Evolutionary conservation across 1,140 invertebrate genomes (phyloP), one percentile per base, ranked within the genome.

Genomic region (Cyrtorhinus lividipennis): DNA sequence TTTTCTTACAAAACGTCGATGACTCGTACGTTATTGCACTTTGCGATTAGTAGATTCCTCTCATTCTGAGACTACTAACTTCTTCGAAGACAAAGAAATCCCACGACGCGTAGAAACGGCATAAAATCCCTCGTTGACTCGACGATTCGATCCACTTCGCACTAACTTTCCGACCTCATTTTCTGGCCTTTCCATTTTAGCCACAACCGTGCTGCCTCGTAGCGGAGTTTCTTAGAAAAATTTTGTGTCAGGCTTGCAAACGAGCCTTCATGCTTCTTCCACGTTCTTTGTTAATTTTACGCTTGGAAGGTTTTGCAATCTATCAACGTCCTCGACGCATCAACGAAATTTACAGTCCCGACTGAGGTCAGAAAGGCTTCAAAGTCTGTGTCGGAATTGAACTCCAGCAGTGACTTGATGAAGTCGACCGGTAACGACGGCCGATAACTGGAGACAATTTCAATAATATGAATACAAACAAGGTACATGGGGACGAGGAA

Each of bases 361-460:
- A 89, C 88, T 68, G 86, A 83, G 73, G 80, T 81, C 73, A 95
- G 80, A 81, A 94, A 95, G 75, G 90, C 83, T 75, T 86, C 77
- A 78, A 85, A 89, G 73, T 91, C 88, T 73, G 86, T 83, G 72
- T 75, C 76, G 67, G 84, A 83, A 70, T 85, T 81, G 81, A 94
- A 95, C 69, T 87, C 90, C 80, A 96, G 82, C 78, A 90, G 84
- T 75, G 82, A 81, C 73, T 81, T 76, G 75, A 95, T 79, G 82
- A 86, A 91, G 73, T 85, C 82, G 77, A 94, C 80, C 70, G 87
- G 83, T 78, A 95, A 80, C 75, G 80, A 84, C 77, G 90, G 92
- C 71, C 92, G 90, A 82, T 92, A 96, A 81, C 93, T 96, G 87
- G 77, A 85, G 82, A 83, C 13, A 13, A 59, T 12, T 59, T 59